Evolutionary conservation across 2,888 invertebrate species (phyloP).

Genomic region (Mimumesa dahlbomi): DNA sequence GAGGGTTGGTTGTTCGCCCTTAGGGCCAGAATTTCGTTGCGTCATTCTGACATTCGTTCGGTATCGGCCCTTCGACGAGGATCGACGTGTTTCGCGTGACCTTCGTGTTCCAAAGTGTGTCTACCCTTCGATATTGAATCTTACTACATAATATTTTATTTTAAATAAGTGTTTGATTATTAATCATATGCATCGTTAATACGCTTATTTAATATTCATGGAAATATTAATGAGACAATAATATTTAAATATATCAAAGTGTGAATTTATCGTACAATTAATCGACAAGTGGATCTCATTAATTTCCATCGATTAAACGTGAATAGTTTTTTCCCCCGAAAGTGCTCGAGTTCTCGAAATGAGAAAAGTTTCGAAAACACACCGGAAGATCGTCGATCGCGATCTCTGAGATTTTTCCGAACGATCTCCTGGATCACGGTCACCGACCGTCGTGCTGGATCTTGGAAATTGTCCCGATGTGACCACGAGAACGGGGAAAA

Average conservation of each 20-base stretch:
- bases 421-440: conserved; percentile 12
- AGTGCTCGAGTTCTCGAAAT: conserved; percentile 24
- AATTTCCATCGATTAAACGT: too few species aligned
- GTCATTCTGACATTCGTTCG: conserved; percentile 78
- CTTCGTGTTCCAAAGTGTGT: conserved; percentile 20
- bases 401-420: conserved; percentile 11
- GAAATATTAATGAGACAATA: conserved; percentile 12
- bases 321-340: neutral
- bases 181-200: neutral
- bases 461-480: conserved; percentile 61
- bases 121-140: too few species aligned
- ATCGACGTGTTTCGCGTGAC: conserved; percentile 21
- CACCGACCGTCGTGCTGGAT: conserved; percentile 63
- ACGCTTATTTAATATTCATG: neutral
- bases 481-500: conserved; percentile 60
- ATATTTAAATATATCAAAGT: too few species aligned
- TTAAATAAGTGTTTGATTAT: neutral
- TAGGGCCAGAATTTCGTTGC: conserved; percentile 74
- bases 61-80: conserved; percentile 67
- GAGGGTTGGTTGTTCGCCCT: conserved; percentile 75
- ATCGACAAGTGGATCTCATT: too few species aligned
- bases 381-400: conserved; percentile 29
- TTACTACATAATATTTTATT: too few species aligned
- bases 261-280: too few species aligned
- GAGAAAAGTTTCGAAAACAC: conserved; percentile 3